Conservation (phyloP, 2,888 invertebrate genomes). For the Tetropium fuscum region DNA sequence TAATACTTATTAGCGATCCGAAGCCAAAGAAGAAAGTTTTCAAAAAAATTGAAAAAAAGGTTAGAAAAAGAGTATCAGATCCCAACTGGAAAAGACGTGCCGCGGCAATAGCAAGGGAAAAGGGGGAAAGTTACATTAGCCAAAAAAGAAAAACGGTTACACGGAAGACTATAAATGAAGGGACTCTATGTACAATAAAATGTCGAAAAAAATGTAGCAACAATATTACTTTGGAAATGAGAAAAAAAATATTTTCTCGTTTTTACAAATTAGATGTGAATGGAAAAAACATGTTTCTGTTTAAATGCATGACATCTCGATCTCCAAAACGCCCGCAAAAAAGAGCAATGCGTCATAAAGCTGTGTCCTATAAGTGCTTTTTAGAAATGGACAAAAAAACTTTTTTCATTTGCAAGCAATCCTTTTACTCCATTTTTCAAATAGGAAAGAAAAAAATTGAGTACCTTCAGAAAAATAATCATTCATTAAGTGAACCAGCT, state of each 20-base stretch:
- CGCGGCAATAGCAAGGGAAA: not conserved
- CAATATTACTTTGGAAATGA: constrained; percentile 15
- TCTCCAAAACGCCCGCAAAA: not conserved
- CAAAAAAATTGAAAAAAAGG: constrained; percentile 4
- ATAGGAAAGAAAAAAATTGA: constrained; percentile 24
- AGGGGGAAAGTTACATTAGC: constrained; percentile 27
- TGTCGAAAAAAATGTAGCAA: constrained; percentile 27
- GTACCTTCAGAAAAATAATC: constrained; percentile 19
- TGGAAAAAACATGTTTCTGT: constrained; percentile 17
- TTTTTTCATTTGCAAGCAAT: constrained; percentile 11
- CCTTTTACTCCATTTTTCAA: constrained; percentile 13
- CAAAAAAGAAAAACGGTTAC: constrained; percentile 27
- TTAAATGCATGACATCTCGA: constrained; percentile 7
- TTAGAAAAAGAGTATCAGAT: constrained; percentile 2
- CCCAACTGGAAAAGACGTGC: not conserved
- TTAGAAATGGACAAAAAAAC: not conserved
- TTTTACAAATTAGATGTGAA: constrained; percentile 21
- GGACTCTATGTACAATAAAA: constrained; percentile 14
- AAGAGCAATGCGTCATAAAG: constrained; percentile 9
- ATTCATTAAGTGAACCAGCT: constrained; percentile 2
- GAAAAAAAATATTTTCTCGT: constrained; percentile 15
- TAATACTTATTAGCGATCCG: too few relatives aligned
- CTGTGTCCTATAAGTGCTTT: constrained; percentile 11
- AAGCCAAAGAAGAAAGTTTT: too few relatives aligned
- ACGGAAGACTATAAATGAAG: constrained; percentile 11